Evolutionary conservation across 2,888 invertebrate species (phyloP).

Genomic region (Carterocephalus palaemon): DNA sequence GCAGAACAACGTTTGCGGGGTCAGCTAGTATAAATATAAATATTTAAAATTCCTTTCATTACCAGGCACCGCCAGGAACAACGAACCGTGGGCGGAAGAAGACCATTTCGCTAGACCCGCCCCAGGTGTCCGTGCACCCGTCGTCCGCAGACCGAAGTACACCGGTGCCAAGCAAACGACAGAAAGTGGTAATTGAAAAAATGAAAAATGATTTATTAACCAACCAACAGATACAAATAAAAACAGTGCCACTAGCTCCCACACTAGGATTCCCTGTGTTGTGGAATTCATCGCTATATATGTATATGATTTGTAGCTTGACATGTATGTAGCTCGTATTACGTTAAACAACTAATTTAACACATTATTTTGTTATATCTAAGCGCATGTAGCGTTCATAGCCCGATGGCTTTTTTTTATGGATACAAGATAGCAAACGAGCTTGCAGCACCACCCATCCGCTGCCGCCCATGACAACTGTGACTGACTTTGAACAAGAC

Average conservation of each 20-base stretch:
- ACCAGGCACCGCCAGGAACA: slow-evolving; percentile 87
- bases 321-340: not conserved
- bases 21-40: too few species aligned
- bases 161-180: slow-evolving; percentile 61
- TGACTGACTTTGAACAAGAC: too few species aligned
- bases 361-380: not conserved
- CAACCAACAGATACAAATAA: too few species aligned
- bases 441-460: too few species aligned
- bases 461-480: too few species aligned
- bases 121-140: slow-evolving; percentile 72
- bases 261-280: too few species aligned
- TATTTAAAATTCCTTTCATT: too few species aligned
- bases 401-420: too few species aligned
- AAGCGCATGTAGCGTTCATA: not conserved
- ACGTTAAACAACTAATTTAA: not conserved
- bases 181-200: slow-evolving; percentile 58
- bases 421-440: too few species aligned
- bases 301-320: not conserved
- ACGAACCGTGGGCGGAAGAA: slow-evolving; percentile 92
- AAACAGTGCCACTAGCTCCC: too few species aligned
- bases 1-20: too few species aligned
- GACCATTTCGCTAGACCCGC: slow-evolving; percentile 91
- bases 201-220: too few species aligned
- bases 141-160: slow-evolving; percentile 51
- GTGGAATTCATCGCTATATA: not conserved